Evolutionary conservation across 2,888 invertebrate genomes (phyloP).

Genomic region (Lumbricus terrestris): DNA sequence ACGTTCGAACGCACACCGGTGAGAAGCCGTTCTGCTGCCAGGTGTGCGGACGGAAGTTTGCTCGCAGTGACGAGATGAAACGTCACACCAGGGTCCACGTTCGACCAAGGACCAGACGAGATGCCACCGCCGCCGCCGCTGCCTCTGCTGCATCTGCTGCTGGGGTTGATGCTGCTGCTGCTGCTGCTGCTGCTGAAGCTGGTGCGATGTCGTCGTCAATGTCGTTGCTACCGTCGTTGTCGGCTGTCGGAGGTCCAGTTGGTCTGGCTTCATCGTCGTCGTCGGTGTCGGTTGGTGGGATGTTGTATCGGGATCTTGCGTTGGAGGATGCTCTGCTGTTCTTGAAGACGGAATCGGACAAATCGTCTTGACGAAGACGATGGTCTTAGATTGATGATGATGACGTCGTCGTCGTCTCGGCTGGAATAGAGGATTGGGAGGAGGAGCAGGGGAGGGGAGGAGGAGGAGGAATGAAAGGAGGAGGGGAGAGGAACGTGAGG

Average conservation of each 20-base stretch:
- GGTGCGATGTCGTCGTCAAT: not conserved
- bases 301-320: not conserved
- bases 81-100: slow-evolving; percentile 97
- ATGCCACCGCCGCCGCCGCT: not conserved
- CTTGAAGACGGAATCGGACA: not conserved
- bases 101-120: slow-evolving; percentile 69
- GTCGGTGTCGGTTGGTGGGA: not conserved
- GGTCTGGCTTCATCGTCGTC: not conserved
- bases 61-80: slow-evolving; percentile 97
- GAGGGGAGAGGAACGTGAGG: too few relatives aligned
- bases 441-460: not conserved
- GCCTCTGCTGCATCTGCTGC: not conserved
- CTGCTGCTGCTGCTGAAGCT: too few relatives aligned
- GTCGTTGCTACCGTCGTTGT: not conserved
- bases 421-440: not conserved
- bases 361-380: not conserved
- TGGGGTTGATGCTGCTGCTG: not conserved
- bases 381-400: too few relatives aligned
- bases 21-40: slow-evolving; percentile 99
- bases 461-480: not conserved
- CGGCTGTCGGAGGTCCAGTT: not conserved
- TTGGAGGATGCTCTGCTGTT: not conserved
- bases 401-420: not conserved
- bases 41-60: slow-evolving; percentile 95
- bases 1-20: slow-evolving; percentile 86